phyloP scores from a whole-genome alignment of 1,140 invertebrate genomes.

The Vollenhovia emeryi region DNA sequence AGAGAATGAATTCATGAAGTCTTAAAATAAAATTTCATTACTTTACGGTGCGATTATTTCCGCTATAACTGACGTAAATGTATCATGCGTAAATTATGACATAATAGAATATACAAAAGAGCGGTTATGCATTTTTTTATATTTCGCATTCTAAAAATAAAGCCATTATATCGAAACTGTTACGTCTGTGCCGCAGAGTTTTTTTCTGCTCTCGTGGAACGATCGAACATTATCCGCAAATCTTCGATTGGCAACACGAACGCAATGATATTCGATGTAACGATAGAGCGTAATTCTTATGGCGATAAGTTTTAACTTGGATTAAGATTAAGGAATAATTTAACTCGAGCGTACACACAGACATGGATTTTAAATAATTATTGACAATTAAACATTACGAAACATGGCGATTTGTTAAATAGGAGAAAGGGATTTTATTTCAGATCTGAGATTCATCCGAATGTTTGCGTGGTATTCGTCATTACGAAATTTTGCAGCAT shows the following conservation, averaged over 20 bases:
- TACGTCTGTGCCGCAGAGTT: constrained; percentile 5
- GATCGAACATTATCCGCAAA: neutral
- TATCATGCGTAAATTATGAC: constrained; percentile 12
- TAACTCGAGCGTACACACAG: neutral
- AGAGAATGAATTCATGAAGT: neutral
- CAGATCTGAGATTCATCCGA: neutral
- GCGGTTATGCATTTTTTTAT: constrained; percentile 39
- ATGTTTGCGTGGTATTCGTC: neutral
- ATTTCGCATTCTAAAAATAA: constrained; percentile 60
- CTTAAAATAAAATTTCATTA: neutral
- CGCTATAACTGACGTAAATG: neutral
- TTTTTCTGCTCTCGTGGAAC: constrained; percentile 25
- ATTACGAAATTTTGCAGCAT: constrained; percentile 3
- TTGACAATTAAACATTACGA: neutral
- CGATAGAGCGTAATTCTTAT: neutral
- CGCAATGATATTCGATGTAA: constrained; percentile 2
- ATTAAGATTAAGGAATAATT: neutral
- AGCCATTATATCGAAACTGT: constrained; percentile 18
- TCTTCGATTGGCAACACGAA: neutral
- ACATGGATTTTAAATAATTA: neutral
- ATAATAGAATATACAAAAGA: constrained; percentile 16
- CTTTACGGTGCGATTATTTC: neutral
- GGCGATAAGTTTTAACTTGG: neutral
- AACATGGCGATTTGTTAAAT: neutral
- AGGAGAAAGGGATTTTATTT: neutral